Evolutionary conservation across 1,140 invertebrate genomes (phyloP).

Genomic region (Dinoponera quadriceps): DNA sequence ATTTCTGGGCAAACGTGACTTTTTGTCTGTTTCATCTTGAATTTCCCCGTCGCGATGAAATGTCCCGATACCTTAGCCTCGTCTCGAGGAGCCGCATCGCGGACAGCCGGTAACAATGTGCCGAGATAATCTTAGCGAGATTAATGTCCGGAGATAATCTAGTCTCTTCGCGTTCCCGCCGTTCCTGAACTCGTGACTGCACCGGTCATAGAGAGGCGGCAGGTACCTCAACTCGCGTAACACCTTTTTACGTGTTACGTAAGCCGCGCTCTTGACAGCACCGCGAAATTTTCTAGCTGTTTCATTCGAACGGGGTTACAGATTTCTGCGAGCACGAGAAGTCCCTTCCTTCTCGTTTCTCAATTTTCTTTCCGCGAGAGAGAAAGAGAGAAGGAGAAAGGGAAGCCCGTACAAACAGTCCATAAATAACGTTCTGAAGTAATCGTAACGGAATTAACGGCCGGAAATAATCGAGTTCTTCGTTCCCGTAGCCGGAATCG

Average conservation of each 20-base stretch:
- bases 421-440: constrained; percentile 34
- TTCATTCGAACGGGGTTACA: not conserved
- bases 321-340: constrained; percentile 13
- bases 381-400: too few species aligned
- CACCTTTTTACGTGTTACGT: constrained; percentile 41
- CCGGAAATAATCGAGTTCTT: not conserved
- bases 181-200: constrained; percentile 65
- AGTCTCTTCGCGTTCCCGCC: constrained; percentile 24
- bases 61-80: constrained; percentile 22
- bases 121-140: constrained; percentile 53
- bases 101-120: constrained; percentile 52
- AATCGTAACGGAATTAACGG: constrained; percentile 40
- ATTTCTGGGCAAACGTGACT: not conserved
- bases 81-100: constrained; percentile 39
- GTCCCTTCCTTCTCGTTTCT: too few species aligned
- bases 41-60: constrained; percentile 11
- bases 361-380: not conserved
- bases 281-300: constrained; percentile 12
- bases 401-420: too few species aligned
- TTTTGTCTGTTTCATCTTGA: not conserved
- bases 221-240: constrained; percentile 25
- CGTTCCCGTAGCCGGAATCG: not conserved
- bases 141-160: constrained; percentile 43
- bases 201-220: constrained; percentile 11
- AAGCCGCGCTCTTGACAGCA: constrained; percentile 12